Base-by-base conservation (phyloP, 2,113 vertebrate species). In the Rattus norvegicus region DNA sequence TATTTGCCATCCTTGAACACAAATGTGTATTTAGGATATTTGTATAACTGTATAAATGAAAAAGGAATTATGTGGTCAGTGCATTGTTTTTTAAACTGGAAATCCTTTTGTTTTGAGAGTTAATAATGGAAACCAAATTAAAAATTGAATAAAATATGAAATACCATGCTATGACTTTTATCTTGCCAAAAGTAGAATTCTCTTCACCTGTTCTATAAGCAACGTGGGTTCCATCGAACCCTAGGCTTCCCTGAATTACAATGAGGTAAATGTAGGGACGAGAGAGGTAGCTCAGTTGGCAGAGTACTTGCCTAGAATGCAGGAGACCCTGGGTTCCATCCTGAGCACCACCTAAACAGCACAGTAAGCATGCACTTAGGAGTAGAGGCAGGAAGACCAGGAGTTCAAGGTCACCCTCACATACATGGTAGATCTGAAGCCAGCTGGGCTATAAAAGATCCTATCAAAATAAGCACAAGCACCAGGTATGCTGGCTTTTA, bases 11-110 rank as follows among this genome's bases (percentile, higher is more conserved):
- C 99, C 98, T 98, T 97, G 98, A 97, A 98, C 97, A 99, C 98
- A 99, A 98, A 99, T 98, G 98, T 99, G 99, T 99, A 99, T 98
- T 99, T 99, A 99, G 98, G 98, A 99, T 98, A 99, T 99, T 99
- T 99, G 99, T 99, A 99, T 98, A 99, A 99, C 99, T 99, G 99
- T 99, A 99, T 98, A 99, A 99, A 98, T 98, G 94, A 98, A 98
- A 98, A 97, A 99, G 98, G 97, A 98, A 98, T 97, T 98, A 99
- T 99, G 99, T 99, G 98, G 98, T 99, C 98, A 98, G 98, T 99
- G 98, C 98, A 98, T 99, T 98, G 99, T 99, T 99, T 99, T 99
- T 99, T 99, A 99, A 99, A 99, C 98, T 99, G 98, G 98, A 99
- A 99, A 99, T 98, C 98, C 98, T 99, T 99, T 99, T 98, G 98